Conservation (phyloP, 2,888 invertebrate species). For the Diplazon laetatorius region DNA sequence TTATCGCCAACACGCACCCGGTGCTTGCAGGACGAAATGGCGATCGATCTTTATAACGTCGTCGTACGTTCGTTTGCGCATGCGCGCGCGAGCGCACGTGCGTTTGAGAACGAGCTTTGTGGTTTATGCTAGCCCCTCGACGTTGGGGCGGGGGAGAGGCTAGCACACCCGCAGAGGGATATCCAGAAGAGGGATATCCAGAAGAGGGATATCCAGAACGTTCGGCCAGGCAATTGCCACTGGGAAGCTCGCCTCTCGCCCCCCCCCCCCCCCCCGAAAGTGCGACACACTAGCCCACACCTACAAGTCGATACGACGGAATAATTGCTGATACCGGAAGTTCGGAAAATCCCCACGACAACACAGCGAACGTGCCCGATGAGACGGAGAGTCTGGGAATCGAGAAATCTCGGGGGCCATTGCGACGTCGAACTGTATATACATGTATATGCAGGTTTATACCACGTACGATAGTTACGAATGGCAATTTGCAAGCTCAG, state of each 20-base stretch:
- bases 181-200: neutral
- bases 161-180: neutral
- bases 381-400: too few relatives aligned
- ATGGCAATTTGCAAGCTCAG: slow-evolving; percentile 64
- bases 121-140: slow-evolving; percentile 2
- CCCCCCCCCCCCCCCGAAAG: too few relatives aligned
- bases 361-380: slow-evolving; percentile 25
- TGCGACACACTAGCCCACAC: too few relatives aligned
- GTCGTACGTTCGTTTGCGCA: too few relatives aligned
- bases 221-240: slow-evolving; percentile 48
- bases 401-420: too few relatives aligned
- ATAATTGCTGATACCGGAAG: slow-evolving; percentile 59
- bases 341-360: slow-evolving; percentile 55
- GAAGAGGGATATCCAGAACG: slow-evolving; percentile 1
- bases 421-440: neutral
- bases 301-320: slow-evolving; percentile 52
- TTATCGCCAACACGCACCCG: slow-evolving; percentile 70
- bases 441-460: too few relatives aligned
- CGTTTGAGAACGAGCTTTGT: slow-evolving; percentile 39
- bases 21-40: slow-evolving; percentile 59
- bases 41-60: slow-evolving; percentile 68
- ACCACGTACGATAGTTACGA: slow-evolving; percentile 27
- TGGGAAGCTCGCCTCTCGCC: too few relatives aligned
- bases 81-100: too few relatives aligned
- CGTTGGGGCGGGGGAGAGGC: neutral